These are phyloP conservation scores for Nilaparvata lugens DNA, from an alignment of 1,140 invertebrate species.

Conservation along the genomic window DNA sequence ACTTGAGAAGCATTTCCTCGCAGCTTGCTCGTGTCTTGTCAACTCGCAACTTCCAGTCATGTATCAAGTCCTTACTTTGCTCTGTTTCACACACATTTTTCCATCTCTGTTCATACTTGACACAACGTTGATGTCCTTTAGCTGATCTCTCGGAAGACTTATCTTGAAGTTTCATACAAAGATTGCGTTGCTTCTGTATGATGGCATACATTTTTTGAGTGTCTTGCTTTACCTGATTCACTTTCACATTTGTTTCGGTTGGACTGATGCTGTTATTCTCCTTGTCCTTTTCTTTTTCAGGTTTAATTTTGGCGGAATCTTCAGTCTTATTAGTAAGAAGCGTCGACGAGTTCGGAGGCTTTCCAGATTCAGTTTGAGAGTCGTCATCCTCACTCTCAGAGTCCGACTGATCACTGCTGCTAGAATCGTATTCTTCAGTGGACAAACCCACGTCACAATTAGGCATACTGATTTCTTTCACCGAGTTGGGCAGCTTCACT, in stretches of 20 bases:
- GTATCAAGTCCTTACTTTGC: conserved; percentile 7
- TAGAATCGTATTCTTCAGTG: too few species aligned
- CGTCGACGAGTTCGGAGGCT: too few species aligned
- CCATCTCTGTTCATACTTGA: conserved; percentile 6
- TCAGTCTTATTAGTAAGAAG: too few species aligned
- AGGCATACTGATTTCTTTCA: too few species aligned
- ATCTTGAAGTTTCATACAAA: not conserved
- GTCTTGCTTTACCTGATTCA: not conserved
- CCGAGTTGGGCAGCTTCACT: too few species aligned
- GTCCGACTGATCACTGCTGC: too few species aligned
- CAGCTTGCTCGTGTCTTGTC: conserved; percentile 17
- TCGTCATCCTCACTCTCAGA: too few species aligned
- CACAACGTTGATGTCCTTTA: not conserved
- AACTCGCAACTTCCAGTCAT: conserved; percentile 13
- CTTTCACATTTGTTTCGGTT: not conserved
- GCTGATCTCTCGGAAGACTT: conserved; percentile 6
- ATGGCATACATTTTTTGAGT: not conserved
- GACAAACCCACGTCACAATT: too few species aligned
- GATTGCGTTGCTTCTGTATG: not conserved
- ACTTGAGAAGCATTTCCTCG: conserved; percentile 16
- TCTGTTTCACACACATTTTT: conserved; percentile 8
- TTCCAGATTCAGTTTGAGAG: too few species aligned
- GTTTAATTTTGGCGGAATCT: too few species aligned
- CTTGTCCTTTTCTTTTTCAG: not conserved
- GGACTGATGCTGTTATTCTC: too few species aligned